Base-by-base conservation (phyloP, 2,797 vertebrate species). In the Gallirallus australis region DNA sequence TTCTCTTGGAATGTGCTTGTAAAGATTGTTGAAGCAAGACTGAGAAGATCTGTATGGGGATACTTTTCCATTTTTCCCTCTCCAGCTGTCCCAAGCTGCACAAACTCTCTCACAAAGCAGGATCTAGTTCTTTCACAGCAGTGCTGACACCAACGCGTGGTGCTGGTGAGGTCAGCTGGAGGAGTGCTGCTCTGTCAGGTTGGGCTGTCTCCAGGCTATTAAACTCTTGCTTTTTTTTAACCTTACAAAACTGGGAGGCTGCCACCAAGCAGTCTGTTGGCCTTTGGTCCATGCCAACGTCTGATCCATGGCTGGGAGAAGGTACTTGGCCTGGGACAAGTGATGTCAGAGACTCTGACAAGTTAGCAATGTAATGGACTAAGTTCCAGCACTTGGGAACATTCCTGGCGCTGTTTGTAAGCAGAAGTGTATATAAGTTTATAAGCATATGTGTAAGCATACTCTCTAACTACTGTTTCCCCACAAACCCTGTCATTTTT, bases 321-420 rank as follows among this genome's bases (percentile, higher is more conserved):
- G 47, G 30, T 79, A 35, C 39, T 79, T 90, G 77, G 66, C 71
- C 64, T 66, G 39, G n/a, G 11, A 73, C 1, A 3, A 15, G 0
- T 45, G 25, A 80, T 66, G 56, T 70, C 78, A 92, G 70, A 52
- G 52, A 16, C 56, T 76, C 24, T 92, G 69, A 76, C 56, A 82
- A 86, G 63, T 60, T 84, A 90, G 35, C 78, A 77, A 45, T 35
- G 33, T 82, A 73, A 23, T 84, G 28, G 39, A 93, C 47, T 90
- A 80, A 70, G 33, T 94, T 95, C 66, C 83, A 94, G 90, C 69
- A 39, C 93, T 93, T 95, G 88, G 79, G 95, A 95, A 77, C 42
- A 89, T 90, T 97, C 52, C 94, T 97, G 95, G 96, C 83, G 23
- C 93, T 96, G 93, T 97, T 97, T 96, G 96, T 97, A 95, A 97